Base-by-base conservation (phyloP, 2,888 invertebrate genomes). In the Doris montereyensis region DNA sequence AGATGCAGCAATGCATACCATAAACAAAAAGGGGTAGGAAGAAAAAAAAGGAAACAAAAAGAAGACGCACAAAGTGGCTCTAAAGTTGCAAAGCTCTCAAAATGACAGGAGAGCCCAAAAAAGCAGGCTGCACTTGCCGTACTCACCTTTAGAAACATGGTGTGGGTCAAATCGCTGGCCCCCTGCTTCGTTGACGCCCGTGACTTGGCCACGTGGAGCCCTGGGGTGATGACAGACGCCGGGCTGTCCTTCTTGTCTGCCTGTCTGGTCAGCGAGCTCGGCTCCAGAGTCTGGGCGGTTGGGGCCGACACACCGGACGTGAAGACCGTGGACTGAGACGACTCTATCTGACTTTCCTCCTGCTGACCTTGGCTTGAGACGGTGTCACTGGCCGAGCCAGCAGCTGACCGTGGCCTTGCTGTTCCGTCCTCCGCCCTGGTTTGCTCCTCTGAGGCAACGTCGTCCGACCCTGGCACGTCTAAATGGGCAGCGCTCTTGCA, bases 101-200 rank as follows among this genome's bases (percentile, higher is more conserved):
- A n/a, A n/a, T n/a, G n/a, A n/a, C n/a, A n/a, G n/a, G n/a, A n/a
- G n/a, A n/a, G n/a, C n/a, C n/a, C n/a, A n/a, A n/a, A n/a, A n/a
- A n/a, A n/a, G n/a, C n/a, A n/a, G n/a, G n/a, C n/a, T n/a, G n/a
- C n/a, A n/a, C n/a, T n/a, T n/a, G n/a, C n/a, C n/a, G n/a, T 17
- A 30, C 58, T 35, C 24, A 79, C 79, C 79, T 76, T 79, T 13
- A 79, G 24, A 52, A 79, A 79, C 4, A 76, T 35, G 21, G 71
- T 76, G 35, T 79, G 65, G 26, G 76, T 34, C 1, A 62, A 10
- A 21, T 65, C 71, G 4, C 70, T 8, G 1, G 76, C 28, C 10
- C 52, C 71, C 8, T 76, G 76, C 32, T 79, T 67, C 1, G 76
- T 62, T 28, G 5, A 10, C 5, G 76, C 71, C 30, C 68, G 70